These are phyloP conservation scores for Oophaga pumilio DNA, from an alignment of 2,113 vertebrate genomes.

Conservation along the genomic window DNA sequence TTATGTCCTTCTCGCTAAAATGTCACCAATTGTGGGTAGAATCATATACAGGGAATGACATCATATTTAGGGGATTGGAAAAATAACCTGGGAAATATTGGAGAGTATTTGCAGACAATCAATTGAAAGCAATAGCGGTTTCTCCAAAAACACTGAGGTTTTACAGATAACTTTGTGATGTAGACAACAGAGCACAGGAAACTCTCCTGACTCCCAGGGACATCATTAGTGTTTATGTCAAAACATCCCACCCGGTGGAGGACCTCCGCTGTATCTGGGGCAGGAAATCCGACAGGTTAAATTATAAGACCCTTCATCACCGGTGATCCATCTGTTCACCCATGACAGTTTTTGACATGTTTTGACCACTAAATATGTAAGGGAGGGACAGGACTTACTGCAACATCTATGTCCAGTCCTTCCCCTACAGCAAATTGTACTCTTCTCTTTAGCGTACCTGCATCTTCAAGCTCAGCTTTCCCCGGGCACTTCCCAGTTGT, in stretches of 20 bases:
- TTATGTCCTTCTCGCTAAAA: not conserved
- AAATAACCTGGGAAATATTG: constrained; percentile 2
- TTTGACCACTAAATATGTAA: not conserved
- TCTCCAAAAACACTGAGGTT: constrained; percentile 15
- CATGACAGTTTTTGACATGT: not conserved
- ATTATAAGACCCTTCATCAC: not conserved
- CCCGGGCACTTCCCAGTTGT: no score
- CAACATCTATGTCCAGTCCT: no score
- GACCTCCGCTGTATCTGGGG: constrained; percentile 40
- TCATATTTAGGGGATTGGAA: not conserved
- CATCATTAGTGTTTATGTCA: constrained; percentile 64
- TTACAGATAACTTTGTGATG: not conserved
- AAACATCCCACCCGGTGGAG: constrained; percentile 62
- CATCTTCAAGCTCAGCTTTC: no score
- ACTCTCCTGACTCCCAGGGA: constrained; percentile 49
- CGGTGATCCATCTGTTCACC: not conserved
- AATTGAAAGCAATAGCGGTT: not conserved
- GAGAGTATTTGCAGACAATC: constrained; percentile 46
- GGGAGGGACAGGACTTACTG: no score
- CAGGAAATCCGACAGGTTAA: constrained; percentile 59
- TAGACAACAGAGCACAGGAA: constrained; percentile 64
- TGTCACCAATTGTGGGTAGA: not conserved
- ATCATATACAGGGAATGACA: not conserved
- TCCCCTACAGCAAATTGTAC: no score
- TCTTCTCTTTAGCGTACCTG: no score